Percentiles rank a stretch among this genome's conserved stretches.
phyloP scores from a whole-genome alignment of 2,113 vertebrate genomes.

The Rhinoderma darwinii region DNA sequence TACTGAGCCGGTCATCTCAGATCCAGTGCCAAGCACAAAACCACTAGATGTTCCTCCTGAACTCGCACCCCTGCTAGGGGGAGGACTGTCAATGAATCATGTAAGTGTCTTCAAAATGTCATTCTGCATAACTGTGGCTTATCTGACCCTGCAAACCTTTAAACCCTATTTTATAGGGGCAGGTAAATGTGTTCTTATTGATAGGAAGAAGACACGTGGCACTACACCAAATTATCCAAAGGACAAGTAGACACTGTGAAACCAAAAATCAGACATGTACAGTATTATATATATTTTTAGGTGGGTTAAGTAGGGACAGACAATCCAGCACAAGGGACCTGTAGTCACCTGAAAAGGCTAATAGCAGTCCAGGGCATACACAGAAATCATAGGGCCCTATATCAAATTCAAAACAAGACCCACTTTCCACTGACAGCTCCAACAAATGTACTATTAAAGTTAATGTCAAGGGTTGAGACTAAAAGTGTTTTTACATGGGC shows the following conservation, averaged over 20 bases:
- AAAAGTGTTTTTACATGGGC: too few species aligned
- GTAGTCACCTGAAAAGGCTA: too few species aligned
- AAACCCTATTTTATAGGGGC: neutral
- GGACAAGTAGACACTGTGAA: neutral
- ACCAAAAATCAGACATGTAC: too few species aligned
- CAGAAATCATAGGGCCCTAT: too few species aligned
- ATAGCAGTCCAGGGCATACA: too few species aligned
- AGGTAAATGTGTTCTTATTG: neutral
- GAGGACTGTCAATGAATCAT: conserved; percentile 52
- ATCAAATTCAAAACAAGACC: too few species aligned
- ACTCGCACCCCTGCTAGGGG: conserved; percentile 53
- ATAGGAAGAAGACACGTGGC: neutral
- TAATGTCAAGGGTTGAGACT: too few species aligned
- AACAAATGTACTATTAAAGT: too few species aligned
- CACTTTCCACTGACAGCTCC: too few species aligned
- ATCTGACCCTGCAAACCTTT: neutral
- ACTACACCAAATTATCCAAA: neutral
- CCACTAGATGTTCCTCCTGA: conserved; percentile 57
- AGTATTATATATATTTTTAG: too few species aligned
- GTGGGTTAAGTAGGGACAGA: too few species aligned
- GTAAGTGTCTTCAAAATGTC: conserved; percentile 49
- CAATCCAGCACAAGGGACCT: too few species aligned
- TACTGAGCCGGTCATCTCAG: conserved; percentile 33
- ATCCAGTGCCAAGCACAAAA: conserved; percentile 56
- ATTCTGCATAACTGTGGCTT: neutral